Evolutionary conservation across 2,888 invertebrate species (phyloP).

Genomic region (Cetonia aurata): DNA sequence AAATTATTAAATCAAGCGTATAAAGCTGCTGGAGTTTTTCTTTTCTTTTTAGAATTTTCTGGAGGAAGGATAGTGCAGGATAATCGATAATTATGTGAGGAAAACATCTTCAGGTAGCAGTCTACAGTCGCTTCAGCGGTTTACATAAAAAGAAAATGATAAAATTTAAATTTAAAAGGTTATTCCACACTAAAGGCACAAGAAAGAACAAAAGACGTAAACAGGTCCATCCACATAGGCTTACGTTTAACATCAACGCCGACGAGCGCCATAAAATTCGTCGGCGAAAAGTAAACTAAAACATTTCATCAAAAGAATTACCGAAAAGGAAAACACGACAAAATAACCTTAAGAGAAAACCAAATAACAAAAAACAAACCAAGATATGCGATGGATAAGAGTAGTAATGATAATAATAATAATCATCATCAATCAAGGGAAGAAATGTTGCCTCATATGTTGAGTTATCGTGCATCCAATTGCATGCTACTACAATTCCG

Average conservation of each 20-base stretch:
- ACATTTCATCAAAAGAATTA: constrained; percentile 1
- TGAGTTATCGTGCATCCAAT: constrained; percentile 50
- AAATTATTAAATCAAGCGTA: neutral
- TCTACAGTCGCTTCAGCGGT: constrained; percentile 36
- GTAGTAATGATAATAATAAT: constrained; percentile 8
- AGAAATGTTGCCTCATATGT: constrained; percentile 51
- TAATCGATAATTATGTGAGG: too few relatives aligned
- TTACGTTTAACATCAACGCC: constrained; percentile 24
- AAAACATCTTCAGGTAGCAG: constrained; percentile 25
- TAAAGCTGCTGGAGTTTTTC: neutral
- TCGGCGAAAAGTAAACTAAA: neutral
- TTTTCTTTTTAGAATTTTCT: too few relatives aligned
- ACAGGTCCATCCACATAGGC: constrained; percentile 31
- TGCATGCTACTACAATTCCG: constrained; percentile 50
- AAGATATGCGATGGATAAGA: neutral
- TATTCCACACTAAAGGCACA: constrained; percentile 36
- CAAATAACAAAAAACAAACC: neutral
- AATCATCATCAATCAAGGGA: neutral
- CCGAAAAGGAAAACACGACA: constrained; percentile 1
- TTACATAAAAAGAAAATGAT: constrained; percentile 22
- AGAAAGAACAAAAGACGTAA: constrained; percentile 9
- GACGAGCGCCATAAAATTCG: constrained; percentile 2
- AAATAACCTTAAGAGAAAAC: neutral
- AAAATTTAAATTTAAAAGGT: constrained; percentile 11
- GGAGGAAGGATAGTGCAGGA: too few relatives aligned